Percentiles rank a stretch among this genome's conserved stretches.
These are phyloP conservation scores for Sternotherus odoratus DNA, from an alignment of 2,797 vertebrate genomes.

Conservation along the genomic window DNA sequence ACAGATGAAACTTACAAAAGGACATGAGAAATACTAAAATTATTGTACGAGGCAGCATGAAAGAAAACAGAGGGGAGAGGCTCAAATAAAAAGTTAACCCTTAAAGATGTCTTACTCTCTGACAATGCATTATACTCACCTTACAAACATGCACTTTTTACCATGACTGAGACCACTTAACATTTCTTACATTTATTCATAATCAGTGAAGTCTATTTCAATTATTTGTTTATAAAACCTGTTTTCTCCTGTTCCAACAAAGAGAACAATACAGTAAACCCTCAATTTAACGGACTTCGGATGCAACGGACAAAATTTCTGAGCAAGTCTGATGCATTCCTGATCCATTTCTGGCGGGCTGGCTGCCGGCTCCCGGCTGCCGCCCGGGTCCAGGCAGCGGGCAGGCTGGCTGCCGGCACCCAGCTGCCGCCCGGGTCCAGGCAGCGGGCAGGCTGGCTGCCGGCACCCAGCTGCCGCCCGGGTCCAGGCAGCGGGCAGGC, in stretches of 20 bases:
- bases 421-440: too few relatives aligned
- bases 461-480: too few relatives aligned
- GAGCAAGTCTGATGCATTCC: too few relatives aligned
- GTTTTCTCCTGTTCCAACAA: neutral
- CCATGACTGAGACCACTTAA: neutral
- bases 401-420: too few relatives aligned
- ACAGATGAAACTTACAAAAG: conserved; percentile 12
- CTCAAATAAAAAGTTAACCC: neutral
- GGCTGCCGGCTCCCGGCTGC: too few relatives aligned
- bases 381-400: too few relatives aligned
- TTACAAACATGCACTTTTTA: conserved; percentile 2
- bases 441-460: too few relatives aligned
- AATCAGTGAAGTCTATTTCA: neutral
- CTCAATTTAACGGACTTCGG: too few relatives aligned
- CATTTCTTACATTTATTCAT: neutral
- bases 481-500: too few relatives aligned
- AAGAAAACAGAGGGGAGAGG: neutral
- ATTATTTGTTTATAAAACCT: neutral
- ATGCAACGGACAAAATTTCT: too few relatives aligned
- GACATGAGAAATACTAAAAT: neutral
- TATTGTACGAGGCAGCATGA: neutral
- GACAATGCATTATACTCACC: neutral
- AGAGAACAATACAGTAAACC: too few relatives aligned
- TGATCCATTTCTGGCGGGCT: too few relatives aligned
- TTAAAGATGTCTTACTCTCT: neutral